Base-by-base conservation (phyloP, 1,140 invertebrate species). In the Atta cephalotes region DNA sequence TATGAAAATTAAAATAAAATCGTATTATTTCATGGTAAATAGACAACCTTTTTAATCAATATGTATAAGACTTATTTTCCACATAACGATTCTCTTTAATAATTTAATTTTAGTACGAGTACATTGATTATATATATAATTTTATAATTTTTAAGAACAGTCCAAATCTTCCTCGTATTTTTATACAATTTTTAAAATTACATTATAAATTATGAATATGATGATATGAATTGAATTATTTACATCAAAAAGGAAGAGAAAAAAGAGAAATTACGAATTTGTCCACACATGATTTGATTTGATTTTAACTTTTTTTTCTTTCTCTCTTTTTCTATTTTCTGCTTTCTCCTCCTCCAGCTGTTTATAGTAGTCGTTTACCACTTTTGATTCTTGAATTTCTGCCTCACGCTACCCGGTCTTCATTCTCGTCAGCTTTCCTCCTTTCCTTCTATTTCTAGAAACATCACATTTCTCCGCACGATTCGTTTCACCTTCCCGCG, bases 321-420 rank as follows among this genome's bases (percentile, higher is more conserved):
- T 49, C 39, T 25, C 39, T 70, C 5, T 70, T 35, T 70, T 21
- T 49, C 1, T 39, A n/a, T 35, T 35, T 78, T 35, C 2, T 25
- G n/a, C 7, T 58, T 45, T 66, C 62, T 79, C 21, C 49, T 79
- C 21, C 16, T 25, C 16, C 39, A 21, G 14, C 14, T 84, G 56
- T 84, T 76, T 84, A 51, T 76, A 71, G n/a, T 74, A 76, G 70
- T 63, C 56, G 56, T 84, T 65, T 68, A 58, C n/a, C 31, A 45
- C 14, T 51, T 65, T 63, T 65, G 58, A n/a, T 78, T 85, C 16
- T 25, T 21, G 63, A 66, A 80, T 86, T 80, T 86, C 63, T 60
- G 28, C 18, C 60, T 70, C 53, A 5, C 66, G 16, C 53, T 21
- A 82, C 21, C 31, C 25, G 21, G 56, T 84, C 80, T 84, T 84